These are phyloP conservation scores for Pocota personata DNA, from an alignment of 2,888 invertebrate genomes.

Conservation along the genomic window DNA sequence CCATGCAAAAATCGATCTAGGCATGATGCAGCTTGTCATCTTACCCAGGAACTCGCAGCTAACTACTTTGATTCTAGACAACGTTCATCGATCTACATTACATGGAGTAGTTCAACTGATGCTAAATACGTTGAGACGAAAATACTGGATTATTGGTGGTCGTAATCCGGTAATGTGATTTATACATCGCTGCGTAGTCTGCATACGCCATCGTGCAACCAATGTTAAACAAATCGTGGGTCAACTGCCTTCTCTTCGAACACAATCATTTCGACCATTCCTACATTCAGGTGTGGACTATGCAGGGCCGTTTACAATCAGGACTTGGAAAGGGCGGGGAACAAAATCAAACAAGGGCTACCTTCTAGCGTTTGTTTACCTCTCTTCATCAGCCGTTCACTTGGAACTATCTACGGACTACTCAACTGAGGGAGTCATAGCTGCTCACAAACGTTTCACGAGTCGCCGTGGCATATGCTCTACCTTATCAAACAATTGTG, in stretches of 20 bases:
- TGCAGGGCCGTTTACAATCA: conserved; percentile 71
- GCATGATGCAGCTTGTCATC: conserved; percentile 3
- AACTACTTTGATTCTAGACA: neutral
- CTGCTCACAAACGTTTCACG: conserved; percentile 75
- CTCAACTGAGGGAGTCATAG: conserved; percentile 75
- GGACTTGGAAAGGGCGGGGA: conserved; percentile 53
- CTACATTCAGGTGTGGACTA: conserved; percentile 71
- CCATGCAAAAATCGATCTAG: conserved; percentile 2
- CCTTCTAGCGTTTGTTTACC: conserved; percentile 75
- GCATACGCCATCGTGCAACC: neutral
- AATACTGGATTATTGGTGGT: neutral
- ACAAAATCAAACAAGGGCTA: conserved; percentile 73
- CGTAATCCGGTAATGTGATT: neutral
- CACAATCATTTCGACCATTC: conserved; percentile 61
- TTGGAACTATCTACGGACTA: conserved; percentile 45
- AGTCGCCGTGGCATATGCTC: conserved; percentile 75
- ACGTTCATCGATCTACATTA: neutral
- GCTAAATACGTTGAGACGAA: neutral
- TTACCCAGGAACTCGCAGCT: neutral
- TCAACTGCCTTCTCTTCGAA: conserved; percentile 71
- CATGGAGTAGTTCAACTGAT: neutral
- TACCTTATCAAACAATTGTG: conserved; percentile 76
- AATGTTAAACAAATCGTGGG: conserved; percentile 74
- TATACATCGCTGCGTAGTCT: conserved; percentile 3
- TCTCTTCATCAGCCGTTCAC: conserved; percentile 51